Evolutionary conservation across 2,888 invertebrate genomes (phyloP), one percentile per base, ranked within the genome.

Genomic region (Agrochola litura): DNA sequence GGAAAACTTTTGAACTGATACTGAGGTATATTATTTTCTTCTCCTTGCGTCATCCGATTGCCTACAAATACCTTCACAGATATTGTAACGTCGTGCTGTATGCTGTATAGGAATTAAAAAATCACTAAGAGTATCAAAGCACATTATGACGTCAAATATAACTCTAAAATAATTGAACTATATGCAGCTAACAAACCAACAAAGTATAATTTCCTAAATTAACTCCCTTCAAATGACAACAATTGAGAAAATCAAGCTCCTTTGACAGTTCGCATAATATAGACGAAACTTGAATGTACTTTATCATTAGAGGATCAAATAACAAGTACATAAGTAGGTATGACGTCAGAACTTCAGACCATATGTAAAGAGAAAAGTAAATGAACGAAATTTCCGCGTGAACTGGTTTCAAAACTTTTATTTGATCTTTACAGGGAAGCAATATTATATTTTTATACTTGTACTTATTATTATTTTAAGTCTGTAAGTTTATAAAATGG

Each of bases 191-290:
- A 80, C 81, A 73, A 64, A 58, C 30, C 56, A 65, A 64, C 73
- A 58, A 25, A 79, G 49, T 60, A 56, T 80, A 67, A 73, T 76
- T 76, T 73, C 19, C 58, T 19, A 54, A 61, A 75, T 73, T 19
- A 72, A 25, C 73, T 64, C 43, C 68, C 63, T 82, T 73, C 61
- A 54, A 68, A 67, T 84, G 37, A 76, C 46, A 56, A 30, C 60
- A 83, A 81, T 84, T 76, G 60, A 25, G 63, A n/a, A 84, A 85
- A 83, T 73, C 61, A 84, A 49, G 30, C 37, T 16, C 73, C 73
- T 76, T 76, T 76, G 70, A 79, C 43, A n/a, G 8, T 10, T 19
- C 8, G 2, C 16, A 58, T 49, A 63, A 66, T 70, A 43, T 46
- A 19, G 60, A 65, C 30, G 30, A 60, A 77, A 65, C 65, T 61